Percentiles rank a stretch among this genome's conserved stretches.
Evolutionary conservation across 2,113 vertebrate genomes (phyloP).

Genomic region (Gallinago jamesoni): DNA sequence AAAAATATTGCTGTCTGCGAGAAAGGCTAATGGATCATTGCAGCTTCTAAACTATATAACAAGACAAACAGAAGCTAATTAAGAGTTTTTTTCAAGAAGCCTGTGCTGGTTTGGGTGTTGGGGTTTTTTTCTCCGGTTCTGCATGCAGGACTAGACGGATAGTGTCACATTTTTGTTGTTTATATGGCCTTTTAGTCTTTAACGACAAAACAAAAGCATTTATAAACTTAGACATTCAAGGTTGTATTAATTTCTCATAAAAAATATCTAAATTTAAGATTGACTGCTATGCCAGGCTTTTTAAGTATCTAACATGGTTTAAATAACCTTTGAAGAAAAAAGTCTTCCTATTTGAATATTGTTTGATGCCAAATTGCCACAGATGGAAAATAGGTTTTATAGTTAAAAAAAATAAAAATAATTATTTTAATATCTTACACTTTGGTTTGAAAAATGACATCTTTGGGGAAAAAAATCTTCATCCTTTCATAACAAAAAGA

Average conservation of each 20-base stretch:
- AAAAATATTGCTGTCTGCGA: neutral
- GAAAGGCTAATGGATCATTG: neutral
- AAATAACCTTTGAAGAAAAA: neutral
- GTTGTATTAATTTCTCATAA: neutral
- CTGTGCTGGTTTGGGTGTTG: neutral
- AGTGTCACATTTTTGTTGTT: neutral
- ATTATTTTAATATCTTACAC: neutral
- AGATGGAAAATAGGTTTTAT: neutral
- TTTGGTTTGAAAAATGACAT: neutral
- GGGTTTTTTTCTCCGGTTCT: neutral
- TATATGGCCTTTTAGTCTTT: neutral
- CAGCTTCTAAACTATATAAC: neutral
- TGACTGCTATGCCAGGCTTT: neutral
- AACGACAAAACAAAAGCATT: neutral
- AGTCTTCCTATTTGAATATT: neutral
- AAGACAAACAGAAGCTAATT: neutral
- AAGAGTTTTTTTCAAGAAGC: neutral
- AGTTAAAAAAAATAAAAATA: neutral
- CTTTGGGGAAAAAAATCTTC: neutral
- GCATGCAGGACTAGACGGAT: neutral
- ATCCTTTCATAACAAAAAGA: neutral
- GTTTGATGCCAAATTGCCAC: neutral
- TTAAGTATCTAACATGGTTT: neutral
- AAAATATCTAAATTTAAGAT: neutral
- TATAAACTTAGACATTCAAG: fast-evolving